phyloP scores from a whole-genome alignment of 2,113 vertebrate genomes.

The Syngnathoides biaculeatus region DNA sequence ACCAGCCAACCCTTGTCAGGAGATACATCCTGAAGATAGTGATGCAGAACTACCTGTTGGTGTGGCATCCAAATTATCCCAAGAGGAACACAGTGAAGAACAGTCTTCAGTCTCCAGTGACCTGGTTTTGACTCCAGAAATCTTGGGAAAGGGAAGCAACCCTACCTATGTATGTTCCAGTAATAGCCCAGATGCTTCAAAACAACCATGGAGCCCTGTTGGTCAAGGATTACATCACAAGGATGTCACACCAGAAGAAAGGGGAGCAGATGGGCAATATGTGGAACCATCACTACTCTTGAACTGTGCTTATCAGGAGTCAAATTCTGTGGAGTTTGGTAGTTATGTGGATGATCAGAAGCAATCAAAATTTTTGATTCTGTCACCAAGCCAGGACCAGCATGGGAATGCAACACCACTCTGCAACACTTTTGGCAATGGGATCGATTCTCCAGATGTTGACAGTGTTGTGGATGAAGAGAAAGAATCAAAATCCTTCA shows the following conservation, averaged over 20 bases:
- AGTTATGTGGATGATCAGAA: neutral
- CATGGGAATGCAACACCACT: neutral
- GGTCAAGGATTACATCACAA: neutral
- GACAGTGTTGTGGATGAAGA: neutral
- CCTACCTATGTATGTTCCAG: neutral
- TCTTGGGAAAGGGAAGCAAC: neutral
- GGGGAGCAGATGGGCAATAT: neutral
- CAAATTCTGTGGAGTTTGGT: neutral
- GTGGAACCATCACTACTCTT: too few species aligned
- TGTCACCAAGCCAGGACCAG: neutral
- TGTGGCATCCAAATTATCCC: neutral
- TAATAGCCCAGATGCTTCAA: neutral
- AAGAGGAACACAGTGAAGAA: neutral
- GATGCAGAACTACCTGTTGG: neutral
- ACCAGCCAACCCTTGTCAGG: neutral
- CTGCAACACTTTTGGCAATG: too few species aligned
- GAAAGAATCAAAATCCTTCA: neutral
- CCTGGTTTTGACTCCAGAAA: neutral
- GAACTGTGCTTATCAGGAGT: neutral
- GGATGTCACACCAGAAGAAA: neutral
- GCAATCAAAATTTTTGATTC: neutral
- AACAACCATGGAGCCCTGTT: neutral
- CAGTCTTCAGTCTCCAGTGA: neutral
- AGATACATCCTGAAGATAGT: neutral
- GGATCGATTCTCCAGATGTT: too few species aligned